Base-by-base conservation (phyloP, 1,140 invertebrate species). In the Drosophila pseudoobscura region DNA sequence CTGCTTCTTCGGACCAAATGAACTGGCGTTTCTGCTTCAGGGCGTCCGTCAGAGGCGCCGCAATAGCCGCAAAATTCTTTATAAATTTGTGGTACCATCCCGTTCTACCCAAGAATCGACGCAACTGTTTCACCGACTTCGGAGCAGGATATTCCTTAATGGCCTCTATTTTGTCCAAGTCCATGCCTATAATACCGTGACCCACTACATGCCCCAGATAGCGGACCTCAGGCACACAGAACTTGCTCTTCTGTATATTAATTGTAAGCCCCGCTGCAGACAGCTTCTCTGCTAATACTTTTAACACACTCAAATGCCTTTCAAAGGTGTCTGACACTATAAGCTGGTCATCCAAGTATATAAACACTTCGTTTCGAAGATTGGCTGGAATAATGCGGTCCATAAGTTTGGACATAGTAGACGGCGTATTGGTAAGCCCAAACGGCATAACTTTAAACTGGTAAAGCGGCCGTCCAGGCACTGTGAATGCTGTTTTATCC, bases 141-240 rank as follows among this genome's bases (percentile, higher is more conserved):
- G 59, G 59, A n/a, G 49, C 31, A 43, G 49, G 39, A 29, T 61
- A 61, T 13, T 61, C 22, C 0, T 0, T n/a, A 17, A 44, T 53
- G 2, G 46, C 59, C 17, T n/a, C 1, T 24, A 62, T 62, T 39
- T 54, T 45, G 15, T 62, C 59, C 24, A 15, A 31, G 29, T 46
- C 59, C 50, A 54, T 45, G 6, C 49, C 35, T 7, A 62, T 62
- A n/a, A 50, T 62, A 7, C 59, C 58, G 43, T 61, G 26, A 11
- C 49, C 58, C 15, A 52, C 47, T 11, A 52, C 13, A 31, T 61
- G 47, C 0, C 49, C 59, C 53, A 61, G 53, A 17, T 61, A 61
- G 11, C 15, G 11, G 8, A 62, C 59, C 20, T 62, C 50, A 31
- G 17, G 39, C 20, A 62, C 26, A 24, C 50, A 54, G 26, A 62